Conservation (phyloP, 1,140 invertebrate genomes). For the Thaumatotibia leucotreta region DNA sequence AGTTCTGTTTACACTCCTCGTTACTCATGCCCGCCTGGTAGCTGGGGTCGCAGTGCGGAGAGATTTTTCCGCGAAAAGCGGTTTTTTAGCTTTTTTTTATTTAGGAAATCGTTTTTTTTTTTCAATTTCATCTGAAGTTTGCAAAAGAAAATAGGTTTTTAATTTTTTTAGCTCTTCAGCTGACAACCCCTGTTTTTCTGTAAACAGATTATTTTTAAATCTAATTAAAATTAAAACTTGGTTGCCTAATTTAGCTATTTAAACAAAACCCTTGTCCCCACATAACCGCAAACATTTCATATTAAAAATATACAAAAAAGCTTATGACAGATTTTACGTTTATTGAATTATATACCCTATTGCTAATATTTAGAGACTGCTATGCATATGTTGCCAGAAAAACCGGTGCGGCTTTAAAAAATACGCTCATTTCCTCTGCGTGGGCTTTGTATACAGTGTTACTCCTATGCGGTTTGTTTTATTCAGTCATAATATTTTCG, state of each 20-base stretch:
- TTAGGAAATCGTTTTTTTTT: no score
- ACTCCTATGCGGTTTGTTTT: not conserved
- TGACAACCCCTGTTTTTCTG: no score
- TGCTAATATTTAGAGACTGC: not conserved
- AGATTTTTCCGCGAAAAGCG: constrained; percentile 3
- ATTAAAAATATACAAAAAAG: not conserved
- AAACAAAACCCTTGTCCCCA: not conserved
- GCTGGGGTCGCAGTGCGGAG: not conserved
- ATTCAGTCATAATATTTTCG: not conserved
- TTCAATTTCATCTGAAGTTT: no score
- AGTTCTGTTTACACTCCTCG: not conserved
- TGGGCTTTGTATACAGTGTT: not conserved
- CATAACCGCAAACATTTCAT: not conserved
- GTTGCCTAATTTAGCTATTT: no score
- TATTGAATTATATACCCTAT: not conserved
- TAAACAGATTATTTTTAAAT: no score
- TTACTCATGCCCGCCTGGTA: not conserved
- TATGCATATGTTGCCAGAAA: not conserved
- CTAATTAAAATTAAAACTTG: not conserved
- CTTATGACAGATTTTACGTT: not conserved
- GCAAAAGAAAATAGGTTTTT: not conserved
- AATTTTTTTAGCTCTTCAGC: not conserved
- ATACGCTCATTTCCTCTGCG: not conserved
- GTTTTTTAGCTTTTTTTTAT: not conserved
- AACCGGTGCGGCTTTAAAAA: not conserved